Conservation (phyloP, 2,113 vertebrate genomes). For the Dendrocopos noguchii region DNA sequence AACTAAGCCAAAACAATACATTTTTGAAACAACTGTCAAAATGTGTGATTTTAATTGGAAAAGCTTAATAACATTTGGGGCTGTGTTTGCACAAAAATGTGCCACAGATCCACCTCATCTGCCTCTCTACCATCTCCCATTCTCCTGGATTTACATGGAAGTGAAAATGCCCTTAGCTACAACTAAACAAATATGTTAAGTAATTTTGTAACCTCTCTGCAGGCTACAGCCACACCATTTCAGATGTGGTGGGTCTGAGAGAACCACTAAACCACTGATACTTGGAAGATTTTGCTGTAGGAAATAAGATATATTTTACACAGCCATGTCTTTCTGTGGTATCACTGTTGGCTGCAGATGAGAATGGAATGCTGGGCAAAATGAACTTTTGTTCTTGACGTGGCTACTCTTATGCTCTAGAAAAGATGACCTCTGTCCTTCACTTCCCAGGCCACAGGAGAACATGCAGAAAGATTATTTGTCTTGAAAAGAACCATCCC, state of each 20-base stretch:
- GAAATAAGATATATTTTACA: not conserved
- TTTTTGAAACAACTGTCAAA: not conserved
- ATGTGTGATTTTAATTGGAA: not conserved
- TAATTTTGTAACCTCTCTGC: not conserved
- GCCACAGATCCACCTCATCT: not conserved
- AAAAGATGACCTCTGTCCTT: not conserved
- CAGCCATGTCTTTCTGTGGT: rapidly evolving
- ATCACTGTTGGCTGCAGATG: rapidly evolving
- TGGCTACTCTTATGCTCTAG: not conserved
- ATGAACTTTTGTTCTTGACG: not conserved
- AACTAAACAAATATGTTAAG: not conserved
- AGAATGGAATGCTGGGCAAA: not conserved
- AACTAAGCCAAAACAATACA: not conserved
- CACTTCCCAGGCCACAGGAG: not conserved
- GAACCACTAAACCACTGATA: not conserved
- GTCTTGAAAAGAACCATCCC: not conserved
- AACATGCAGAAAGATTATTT: not conserved
- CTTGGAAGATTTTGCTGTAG: not conserved
- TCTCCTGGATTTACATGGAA: not conserved
- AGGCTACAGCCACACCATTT: not conserved
- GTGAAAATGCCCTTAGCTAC: not conserved
- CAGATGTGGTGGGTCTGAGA: rapidly evolving
- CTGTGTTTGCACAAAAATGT: not conserved
- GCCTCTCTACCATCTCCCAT: not conserved
- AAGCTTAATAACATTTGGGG: not conserved